Conservation (phyloP, 1,140 invertebrate species). For the Nomia melanderi region DNA sequence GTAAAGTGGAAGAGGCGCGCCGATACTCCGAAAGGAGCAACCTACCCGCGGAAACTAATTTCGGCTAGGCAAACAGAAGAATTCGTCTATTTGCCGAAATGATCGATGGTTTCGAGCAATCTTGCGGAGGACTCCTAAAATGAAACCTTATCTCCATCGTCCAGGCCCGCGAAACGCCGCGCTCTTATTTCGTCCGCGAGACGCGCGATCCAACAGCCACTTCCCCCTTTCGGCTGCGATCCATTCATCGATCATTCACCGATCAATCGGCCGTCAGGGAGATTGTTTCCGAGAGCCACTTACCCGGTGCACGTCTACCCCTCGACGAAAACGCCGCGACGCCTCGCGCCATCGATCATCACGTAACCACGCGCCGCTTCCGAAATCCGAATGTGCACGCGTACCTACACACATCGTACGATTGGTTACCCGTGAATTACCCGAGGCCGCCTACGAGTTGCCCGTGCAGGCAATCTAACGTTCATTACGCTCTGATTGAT, state of each 20-base stretch:
- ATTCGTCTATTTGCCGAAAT: conserved; percentile 61
- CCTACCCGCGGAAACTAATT: conserved; percentile 55
- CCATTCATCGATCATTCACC: conserved; percentile 68
- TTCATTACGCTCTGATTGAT: conserved; percentile 65
- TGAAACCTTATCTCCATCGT: conserved; percentile 63
- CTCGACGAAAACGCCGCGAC: conserved; percentile 39
- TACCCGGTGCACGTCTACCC: conserved; percentile 58
- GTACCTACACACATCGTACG: too few relatives aligned
- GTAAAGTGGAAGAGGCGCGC: conserved; percentile 6
- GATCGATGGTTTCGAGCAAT: conserved; percentile 63
- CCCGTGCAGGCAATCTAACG: conserved; percentile 60
- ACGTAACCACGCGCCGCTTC: conserved; percentile 58
- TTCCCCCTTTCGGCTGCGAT: background rate
- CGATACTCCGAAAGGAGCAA: too few relatives aligned
- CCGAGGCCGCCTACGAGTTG: conserved; percentile 49
- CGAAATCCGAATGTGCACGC: conserved; percentile 62
- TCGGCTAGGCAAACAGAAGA: conserved; percentile 59
- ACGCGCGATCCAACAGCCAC: conserved; percentile 39
- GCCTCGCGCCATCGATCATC: conserved; percentile 66
- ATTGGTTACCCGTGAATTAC: conserved; percentile 62
- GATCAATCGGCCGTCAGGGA: conserved; percentile 62
- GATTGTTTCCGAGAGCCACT: conserved; percentile 59
- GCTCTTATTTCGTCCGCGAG: conserved; percentile 55
- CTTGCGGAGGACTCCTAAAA: conserved; percentile 40
- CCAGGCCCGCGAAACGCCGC: conserved; percentile 40